Evolutionary conservation across 2,113 vertebrate species (phyloP).

Genomic region (Clarias batrachus): DNA sequence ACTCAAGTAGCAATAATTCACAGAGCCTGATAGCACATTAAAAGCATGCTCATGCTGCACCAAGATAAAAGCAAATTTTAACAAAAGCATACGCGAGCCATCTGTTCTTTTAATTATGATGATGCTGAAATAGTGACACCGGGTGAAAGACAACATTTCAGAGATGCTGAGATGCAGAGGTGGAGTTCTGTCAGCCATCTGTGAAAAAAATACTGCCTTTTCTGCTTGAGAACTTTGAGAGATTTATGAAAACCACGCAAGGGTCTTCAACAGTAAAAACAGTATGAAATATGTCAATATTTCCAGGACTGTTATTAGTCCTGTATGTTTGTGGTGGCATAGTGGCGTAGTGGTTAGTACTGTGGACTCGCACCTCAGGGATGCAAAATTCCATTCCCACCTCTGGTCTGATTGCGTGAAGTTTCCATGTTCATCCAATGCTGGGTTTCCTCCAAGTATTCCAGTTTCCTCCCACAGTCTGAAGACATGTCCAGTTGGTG

Average conservation of each 20-base stretch:
- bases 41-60: slow-evolving; percentile 45
- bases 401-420: too few relatives aligned
- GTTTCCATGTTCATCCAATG: too few relatives aligned
- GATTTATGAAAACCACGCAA: not conserved
- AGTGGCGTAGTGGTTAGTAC: too few relatives aligned
- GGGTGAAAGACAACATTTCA: not conserved
- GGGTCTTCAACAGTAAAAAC: not conserved
- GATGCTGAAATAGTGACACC: not conserved
- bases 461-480: too few relatives aligned
- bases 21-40: slow-evolving; percentile 53
- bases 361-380: too few relatives aligned
- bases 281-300: not conserved
- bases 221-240: not conserved
- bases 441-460: too few relatives aligned
- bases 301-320: not conserved
- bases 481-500: too few relatives aligned
- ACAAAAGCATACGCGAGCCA: slow-evolving; percentile 51
- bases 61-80: slow-evolving; percentile 58
- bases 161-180: slow-evolving; percentile 10
- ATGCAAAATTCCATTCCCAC: too few relatives aligned
- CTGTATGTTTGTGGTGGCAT: not conserved
- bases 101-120: slow-evolving; percentile 13
- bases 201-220: not conserved
- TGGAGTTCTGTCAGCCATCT: not conserved
- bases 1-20: slow-evolving; percentile 62